These are phyloP conservation scores for Onychomys arenicola DNA, from an alignment of 2,797 vertebrate genomes.

Conservation along the genomic window DNA sequence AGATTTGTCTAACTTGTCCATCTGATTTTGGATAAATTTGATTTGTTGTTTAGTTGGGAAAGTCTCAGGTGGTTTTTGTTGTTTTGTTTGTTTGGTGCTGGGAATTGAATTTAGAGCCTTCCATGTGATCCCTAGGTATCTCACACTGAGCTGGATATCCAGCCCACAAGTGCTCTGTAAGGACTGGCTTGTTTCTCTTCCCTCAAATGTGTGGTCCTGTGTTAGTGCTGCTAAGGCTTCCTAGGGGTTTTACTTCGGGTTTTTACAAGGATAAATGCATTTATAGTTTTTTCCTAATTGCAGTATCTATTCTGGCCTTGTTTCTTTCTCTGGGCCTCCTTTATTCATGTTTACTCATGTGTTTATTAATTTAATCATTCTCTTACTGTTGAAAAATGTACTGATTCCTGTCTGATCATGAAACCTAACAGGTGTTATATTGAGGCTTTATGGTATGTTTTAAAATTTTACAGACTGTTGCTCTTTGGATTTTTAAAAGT, in stretches of 20 bases:
- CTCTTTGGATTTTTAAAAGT: not conserved
- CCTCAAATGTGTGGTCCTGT: not conserved
- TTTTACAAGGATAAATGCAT: not conserved
- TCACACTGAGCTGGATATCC: not conserved
- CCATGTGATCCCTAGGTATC: not conserved
- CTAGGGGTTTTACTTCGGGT: slow-evolving; percentile 4
- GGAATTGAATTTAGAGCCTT: not conserved
- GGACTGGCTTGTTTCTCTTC: not conserved
- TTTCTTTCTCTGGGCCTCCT: not conserved
- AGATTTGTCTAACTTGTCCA: not conserved
- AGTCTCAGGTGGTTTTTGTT: not conserved
- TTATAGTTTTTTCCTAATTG: not conserved
- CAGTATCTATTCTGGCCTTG: not conserved
- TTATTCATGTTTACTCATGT: not conserved
- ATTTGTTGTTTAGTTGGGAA: not conserved
- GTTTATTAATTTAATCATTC: not conserved
- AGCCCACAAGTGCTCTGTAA: not conserved
- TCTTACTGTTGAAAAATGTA: not conserved
- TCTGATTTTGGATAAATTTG: slow-evolving; percentile 9
- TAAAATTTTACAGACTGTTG: not conserved
- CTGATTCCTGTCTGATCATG: not conserved
- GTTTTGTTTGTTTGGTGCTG: not conserved
- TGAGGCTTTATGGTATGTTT: not conserved
- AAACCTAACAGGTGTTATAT: not conserved
- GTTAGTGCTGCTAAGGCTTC: not conserved